phyloP scores from a whole-genome alignment of 1,140 invertebrate species.

The Cydia pomonella region DNA sequence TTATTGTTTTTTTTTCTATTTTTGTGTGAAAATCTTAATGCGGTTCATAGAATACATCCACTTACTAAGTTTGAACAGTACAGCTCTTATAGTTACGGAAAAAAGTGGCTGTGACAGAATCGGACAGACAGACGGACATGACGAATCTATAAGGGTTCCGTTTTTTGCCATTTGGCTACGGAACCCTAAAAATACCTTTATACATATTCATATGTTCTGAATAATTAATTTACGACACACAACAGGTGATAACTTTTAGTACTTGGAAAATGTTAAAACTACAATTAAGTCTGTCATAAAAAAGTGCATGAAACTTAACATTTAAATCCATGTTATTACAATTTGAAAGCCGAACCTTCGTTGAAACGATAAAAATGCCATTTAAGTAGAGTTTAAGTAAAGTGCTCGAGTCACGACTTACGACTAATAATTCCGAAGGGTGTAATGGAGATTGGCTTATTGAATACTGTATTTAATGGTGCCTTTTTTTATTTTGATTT shows the following conservation, averaged over 20 bases:
- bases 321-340: slow-evolving; percentile 11
- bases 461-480: neutral
- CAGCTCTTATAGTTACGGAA: no score
- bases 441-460: neutral
- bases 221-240: neutral
- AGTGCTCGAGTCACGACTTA: slow-evolving; percentile 7
- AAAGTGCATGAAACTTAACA: neutral
- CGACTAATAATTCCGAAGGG: neutral
- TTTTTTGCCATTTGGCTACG: no score
- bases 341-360: neutral
- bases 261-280: neutral
- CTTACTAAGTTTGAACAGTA: no score
- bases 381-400: slow-evolving; percentile 3
- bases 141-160: no score
- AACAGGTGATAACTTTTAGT: neutral
- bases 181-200: no score
- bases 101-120: no score
- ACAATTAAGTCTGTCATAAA: neutral
- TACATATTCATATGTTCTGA: neutral
- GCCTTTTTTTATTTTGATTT: no score
- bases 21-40: no score
- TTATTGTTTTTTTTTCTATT: no score
- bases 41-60: no score
- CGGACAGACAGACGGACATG: no score
- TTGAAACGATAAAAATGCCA: neutral